These are phyloP conservation scores for Melipona beecheii DNA, from an alignment of 2,888 invertebrate species.

Conservation along the genomic window DNA sequence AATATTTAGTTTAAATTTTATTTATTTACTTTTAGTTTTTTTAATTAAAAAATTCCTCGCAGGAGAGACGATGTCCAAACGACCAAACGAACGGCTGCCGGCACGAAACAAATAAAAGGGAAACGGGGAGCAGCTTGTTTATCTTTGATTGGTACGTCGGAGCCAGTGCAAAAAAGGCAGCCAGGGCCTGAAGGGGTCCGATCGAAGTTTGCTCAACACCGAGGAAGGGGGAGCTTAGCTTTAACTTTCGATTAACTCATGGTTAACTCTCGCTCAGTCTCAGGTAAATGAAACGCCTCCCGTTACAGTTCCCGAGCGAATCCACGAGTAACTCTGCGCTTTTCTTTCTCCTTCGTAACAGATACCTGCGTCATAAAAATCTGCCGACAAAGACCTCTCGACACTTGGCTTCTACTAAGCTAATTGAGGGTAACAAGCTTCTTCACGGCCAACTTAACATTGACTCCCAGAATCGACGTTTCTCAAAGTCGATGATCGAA, in stretches of 20 bases:
- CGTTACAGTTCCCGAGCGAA: conserved; percentile 51
- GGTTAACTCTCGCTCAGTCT: conserved; percentile 69
- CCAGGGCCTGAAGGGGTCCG: conserved; percentile 62
- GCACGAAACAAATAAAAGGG: neutral
- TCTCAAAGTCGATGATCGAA: neutral
- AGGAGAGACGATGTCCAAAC: no score
- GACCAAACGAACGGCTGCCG: neutral
- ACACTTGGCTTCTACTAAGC: conserved; percentile 37
- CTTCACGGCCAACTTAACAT: conserved; percentile 29
- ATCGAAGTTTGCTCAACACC: conserved; percentile 73
- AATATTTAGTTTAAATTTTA: neutral
- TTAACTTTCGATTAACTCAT: conserved; percentile 80
- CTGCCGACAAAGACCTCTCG: conserved; percentile 49
- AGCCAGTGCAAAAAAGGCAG: conserved; percentile 53
- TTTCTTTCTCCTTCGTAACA: conserved; percentile 49
- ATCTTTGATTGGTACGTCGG: conserved; percentile 39
- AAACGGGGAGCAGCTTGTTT: conserved; percentile 36
- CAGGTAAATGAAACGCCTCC: conserved; percentile 78
- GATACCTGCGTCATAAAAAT: conserved; percentile 63
- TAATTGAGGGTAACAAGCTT: conserved; percentile 63
- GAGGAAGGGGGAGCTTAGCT: conserved; percentile 64
- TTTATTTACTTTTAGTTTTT: no score
- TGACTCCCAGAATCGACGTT: neutral
- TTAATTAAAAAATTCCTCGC: no score
- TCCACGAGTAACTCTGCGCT: conserved; percentile 28